phyloP scores from a whole-genome alignment of 2,888 invertebrate genomes.

The Coenonympha arcania region DNA sequence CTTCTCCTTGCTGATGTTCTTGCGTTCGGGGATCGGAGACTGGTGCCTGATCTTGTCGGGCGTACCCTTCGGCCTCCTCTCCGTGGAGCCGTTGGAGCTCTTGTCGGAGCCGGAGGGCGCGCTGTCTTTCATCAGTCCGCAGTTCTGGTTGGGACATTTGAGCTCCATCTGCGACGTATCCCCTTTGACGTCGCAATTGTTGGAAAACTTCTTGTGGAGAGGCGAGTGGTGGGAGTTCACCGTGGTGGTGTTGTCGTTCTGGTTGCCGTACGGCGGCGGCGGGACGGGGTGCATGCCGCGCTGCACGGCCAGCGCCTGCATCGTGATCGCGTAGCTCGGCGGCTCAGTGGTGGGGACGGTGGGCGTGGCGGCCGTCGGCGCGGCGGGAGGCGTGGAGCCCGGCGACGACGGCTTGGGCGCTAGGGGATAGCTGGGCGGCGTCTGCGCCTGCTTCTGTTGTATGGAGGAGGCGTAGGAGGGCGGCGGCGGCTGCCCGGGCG shows the following conservation, averaged over 20 bases:
- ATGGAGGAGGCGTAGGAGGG: conserved; percentile 88
- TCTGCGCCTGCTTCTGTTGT: conserved; percentile 79
- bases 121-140: conserved; percentile 64
- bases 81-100: conserved; percentile 68
- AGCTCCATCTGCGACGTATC: conserved; percentile 74
- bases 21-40: conserved; percentile 95
- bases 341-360: conserved; percentile 88
- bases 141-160: conserved; percentile 69
- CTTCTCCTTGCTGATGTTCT: conserved; percentile 90
- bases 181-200: conserved; percentile 64
- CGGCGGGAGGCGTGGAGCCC: conserved; percentile 60
- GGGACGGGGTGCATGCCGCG: conserved; percentile 79
- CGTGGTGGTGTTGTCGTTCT: conserved; percentile 53
- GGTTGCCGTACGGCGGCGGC: conserved; percentile 79
- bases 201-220: conserved; percentile 81
- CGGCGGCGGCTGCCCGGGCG: conserved; percentile 78
- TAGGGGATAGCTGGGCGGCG: conserved; percentile 67
- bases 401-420: conserved; percentile 72
- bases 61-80: conserved; percentile 51
- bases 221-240: conserved; percentile 73
- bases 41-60: conserved; percentile 91
- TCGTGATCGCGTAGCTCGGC: conserved; percentile 92
- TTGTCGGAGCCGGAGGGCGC: conserved; percentile 76
- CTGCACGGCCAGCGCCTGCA: conserved; percentile 85
- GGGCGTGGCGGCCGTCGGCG: conserved; percentile 59